Evolutionary conservation across 2,888 invertebrate genomes (phyloP).

Genomic region (Eilema sororculum): DNA sequence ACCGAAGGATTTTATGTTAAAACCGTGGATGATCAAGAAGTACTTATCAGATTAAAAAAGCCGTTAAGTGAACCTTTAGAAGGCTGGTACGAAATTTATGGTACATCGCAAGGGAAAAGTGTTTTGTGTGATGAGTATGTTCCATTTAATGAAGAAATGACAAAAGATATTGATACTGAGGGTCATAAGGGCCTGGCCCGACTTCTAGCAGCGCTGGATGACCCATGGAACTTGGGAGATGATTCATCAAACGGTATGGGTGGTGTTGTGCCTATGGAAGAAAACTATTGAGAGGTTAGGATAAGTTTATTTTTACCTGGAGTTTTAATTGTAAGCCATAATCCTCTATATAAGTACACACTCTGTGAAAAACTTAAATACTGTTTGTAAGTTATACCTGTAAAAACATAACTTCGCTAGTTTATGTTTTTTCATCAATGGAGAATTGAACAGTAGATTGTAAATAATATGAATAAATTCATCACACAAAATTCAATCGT

Average conservation of each 20-base stretch:
- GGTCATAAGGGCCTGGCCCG: conserved; percentile 79
- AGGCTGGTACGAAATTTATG: conserved; percentile 83
- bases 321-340: not conserved
- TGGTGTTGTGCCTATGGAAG: conserved; percentile 75
- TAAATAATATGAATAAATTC: conserved; percentile 13
- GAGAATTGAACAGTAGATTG: not conserved
- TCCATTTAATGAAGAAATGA: conserved; percentile 72
- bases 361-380: not conserved
- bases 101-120: conserved; percentile 79
- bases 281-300: conserved; percentile 29
- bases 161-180: conserved; percentile 77
- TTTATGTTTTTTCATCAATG: not conserved
- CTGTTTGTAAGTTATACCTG: not conserved
- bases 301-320: not conserved
- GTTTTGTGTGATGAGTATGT: conserved; percentile 81
- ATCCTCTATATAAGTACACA: not conserved
- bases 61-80: conserved; percentile 78
- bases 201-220: conserved; percentile 76
- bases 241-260: conserved; percentile 57
- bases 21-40: conserved; percentile 81
- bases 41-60: conserved; percentile 73
- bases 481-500: not conserved
- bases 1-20: conserved; percentile 80
- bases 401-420: not conserved
- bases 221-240: conserved; percentile 83